These are phyloP conservation scores for Coendou prehensilis DNA, from an alignment of 2,797 vertebrate genomes.

Conservation along the genomic window DNA sequence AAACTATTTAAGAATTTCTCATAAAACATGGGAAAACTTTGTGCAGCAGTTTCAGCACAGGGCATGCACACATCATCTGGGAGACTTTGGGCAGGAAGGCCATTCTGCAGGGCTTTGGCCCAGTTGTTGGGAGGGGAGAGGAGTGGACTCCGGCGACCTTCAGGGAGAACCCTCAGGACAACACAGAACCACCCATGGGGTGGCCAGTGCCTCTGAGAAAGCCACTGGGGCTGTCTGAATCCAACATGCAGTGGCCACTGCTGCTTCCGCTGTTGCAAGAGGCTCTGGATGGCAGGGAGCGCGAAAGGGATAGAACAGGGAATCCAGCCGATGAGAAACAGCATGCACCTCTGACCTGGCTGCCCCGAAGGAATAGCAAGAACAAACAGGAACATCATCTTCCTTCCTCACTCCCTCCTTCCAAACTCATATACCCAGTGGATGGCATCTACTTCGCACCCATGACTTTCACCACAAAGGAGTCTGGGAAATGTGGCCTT, in stretches of 20 bases:
- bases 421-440: neutral
- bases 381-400: neutral
- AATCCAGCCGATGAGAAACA: neutral
- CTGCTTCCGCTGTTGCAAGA: neutral
- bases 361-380: neutral
- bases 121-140: neutral
- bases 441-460: neutral
- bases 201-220: neutral
- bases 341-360: fast-evolving
- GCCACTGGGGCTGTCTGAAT: neutral
- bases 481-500: neutral
- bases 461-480: neutral
- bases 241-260: neutral
- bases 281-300: neutral
- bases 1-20: neutral
- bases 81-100: neutral
- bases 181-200: neutral
- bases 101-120: neutral
- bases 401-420: neutral
- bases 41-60: neutral
- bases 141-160: neutral
- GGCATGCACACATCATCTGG: neutral
- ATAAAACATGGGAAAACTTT: neutral
- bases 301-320: neutral
- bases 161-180: neutral